phyloP scores from a whole-genome alignment of 2,888 invertebrate genomes.

The Parascotia fuliginaria region DNA sequence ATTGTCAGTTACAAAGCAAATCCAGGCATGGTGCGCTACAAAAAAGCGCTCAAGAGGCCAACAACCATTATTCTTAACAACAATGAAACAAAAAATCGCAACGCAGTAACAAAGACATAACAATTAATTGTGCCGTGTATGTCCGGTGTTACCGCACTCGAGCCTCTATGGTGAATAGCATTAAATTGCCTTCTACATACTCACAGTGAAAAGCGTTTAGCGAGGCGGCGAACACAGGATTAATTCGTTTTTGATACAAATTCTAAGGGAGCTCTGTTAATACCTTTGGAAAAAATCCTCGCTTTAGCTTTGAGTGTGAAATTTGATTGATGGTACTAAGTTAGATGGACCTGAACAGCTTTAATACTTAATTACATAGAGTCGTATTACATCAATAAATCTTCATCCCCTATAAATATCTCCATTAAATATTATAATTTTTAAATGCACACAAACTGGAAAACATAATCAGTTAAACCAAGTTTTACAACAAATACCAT shows the following conservation, averaged over 20 bases:
- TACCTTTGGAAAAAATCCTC: no score
- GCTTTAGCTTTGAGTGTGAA: no score
- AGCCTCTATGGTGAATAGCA: constrained; percentile 40
- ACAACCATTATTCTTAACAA: constrained; percentile 10
- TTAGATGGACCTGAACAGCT: no score
- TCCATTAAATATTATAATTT: no score
- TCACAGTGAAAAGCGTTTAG: not conserved
- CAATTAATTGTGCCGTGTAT: constrained; percentile 26
- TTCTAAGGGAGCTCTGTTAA: no score
- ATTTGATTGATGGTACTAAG: no score
- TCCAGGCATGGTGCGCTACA: not conserved
- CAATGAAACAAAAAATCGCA: constrained; percentile 28
- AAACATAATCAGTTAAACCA: no score
- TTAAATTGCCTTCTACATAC: constrained; percentile 35
- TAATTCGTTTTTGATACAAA: not conserved
- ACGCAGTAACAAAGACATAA: constrained; percentile 10
- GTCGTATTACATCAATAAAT: no score
- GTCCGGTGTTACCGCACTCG: constrained; percentile 28
- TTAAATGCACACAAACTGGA: no score
- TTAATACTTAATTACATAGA: no score
- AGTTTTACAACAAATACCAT: no score
- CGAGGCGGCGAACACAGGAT: not conserved
- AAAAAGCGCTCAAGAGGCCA: constrained; percentile 9
- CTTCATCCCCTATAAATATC: no score
- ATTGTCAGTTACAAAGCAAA: not conserved